phyloP scores from a whole-genome alignment of 2,113 vertebrate genomes.

The Aegotheles bennettii region DNA sequence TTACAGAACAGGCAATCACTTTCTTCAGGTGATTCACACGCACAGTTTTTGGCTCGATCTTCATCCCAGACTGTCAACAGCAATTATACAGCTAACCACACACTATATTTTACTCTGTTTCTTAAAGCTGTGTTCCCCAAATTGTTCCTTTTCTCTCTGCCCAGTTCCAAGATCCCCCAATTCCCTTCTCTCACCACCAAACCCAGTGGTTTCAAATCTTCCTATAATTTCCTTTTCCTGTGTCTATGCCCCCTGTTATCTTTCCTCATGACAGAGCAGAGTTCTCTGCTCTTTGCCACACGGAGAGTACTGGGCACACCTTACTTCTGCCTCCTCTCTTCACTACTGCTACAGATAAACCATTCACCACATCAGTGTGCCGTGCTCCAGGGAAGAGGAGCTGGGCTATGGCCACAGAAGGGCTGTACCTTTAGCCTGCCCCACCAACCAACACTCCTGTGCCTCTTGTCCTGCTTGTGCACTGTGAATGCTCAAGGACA shows the following conservation, averaged over 20 bases:
- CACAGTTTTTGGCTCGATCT: background rate
- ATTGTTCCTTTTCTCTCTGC: background rate
- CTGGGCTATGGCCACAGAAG: background rate
- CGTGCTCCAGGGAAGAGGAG: background rate
- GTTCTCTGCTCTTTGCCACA: fast-evolving
- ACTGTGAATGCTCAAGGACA: background rate
- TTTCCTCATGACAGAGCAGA: background rate
- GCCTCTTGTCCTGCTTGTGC: background rate
- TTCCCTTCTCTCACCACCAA: background rate
- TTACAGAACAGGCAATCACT: background rate
- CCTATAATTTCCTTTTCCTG: background rate
- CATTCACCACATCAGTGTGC: background rate
- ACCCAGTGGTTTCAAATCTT: background rate
- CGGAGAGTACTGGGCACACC: background rate
- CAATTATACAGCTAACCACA: background rate
- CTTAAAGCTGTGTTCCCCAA: background rate
- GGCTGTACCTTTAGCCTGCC: background rate
- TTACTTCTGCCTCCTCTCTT: background rate
- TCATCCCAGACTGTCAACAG: background rate
- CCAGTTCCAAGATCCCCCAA: background rate
- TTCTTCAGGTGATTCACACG: background rate
- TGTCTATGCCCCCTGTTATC: fast-evolving
- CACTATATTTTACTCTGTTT: background rate
- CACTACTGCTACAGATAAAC: background rate
- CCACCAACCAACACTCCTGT: background rate